Evolutionary conservation across 1,140 invertebrate species (phyloP).

Genomic region (Aphelenchoides fujianensis): DNA sequence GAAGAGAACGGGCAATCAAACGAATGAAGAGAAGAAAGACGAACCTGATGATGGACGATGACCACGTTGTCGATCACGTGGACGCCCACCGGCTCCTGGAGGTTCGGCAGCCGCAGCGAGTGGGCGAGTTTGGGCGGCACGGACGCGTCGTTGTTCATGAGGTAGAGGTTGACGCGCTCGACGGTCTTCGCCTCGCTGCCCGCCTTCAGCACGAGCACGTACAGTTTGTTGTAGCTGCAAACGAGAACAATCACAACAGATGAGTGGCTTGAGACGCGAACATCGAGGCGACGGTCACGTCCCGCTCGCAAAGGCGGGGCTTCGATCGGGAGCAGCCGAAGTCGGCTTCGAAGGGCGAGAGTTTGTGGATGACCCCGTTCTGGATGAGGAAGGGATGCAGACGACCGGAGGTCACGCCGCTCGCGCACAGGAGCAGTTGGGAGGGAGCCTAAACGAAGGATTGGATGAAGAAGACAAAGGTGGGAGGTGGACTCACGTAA

Average conservation of each 20-base stretch:
- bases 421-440: constrained; percentile 29
- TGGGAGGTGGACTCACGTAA: constrained; percentile 28
- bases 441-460: constrained; percentile 36
- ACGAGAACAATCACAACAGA: too few relatives aligned
- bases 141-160: neutral
- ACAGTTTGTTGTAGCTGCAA: constrained; percentile 24
- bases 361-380: constrained; percentile 32
- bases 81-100: constrained; percentile 22
- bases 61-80: constrained; percentile 41
- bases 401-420: constrained; percentile 18
- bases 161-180: constrained; percentile 29
- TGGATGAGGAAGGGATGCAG: constrained; percentile 33
- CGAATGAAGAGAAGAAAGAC: constrained; percentile 13
- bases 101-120: neutral
- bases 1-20: neutral
- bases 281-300: constrained; percentile 36
- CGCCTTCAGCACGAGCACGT: constrained; percentile 25
- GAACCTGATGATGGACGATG: constrained; percentile 31
- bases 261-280: neutral
- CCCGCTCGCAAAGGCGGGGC: constrained; percentile 24
- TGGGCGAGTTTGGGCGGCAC: constrained; percentile 19
- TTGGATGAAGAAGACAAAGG: too few relatives aligned
- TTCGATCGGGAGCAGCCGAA: constrained; percentile 28
- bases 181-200: neutral
- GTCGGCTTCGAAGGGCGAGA: constrained; percentile 33